Conservation (phyloP, 2,113 vertebrate genomes). For the Gadus chalcogrammus region DNA sequence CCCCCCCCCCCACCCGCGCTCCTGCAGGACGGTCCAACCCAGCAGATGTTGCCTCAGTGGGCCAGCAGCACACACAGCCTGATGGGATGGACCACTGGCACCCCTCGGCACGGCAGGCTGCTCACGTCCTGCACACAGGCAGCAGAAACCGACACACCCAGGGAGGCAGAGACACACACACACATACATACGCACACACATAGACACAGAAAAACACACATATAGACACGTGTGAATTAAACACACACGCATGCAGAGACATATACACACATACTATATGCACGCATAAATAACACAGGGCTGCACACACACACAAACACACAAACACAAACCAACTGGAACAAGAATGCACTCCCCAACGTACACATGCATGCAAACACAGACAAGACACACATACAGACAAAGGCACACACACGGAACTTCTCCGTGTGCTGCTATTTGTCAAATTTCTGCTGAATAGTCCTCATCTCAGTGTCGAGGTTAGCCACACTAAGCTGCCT, state of each 20-base stretch:
- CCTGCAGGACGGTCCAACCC: slow-evolving; percentile 62
- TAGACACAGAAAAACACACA: not conserved
- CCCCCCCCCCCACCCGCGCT: slow-evolving; percentile 56
- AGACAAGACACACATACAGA: slow-evolving; percentile 2
- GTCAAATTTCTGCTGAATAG: slow-evolving; percentile 59
- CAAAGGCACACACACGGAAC: slow-evolving; percentile 7
- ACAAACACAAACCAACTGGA: not conserved
- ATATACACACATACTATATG: slow-evolving; percentile 7
- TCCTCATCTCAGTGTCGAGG: slow-evolving; percentile 28
- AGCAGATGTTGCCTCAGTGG: slow-evolving; percentile 74
- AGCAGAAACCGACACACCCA: not conserved
- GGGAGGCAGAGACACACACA: slow-evolving; percentile 1
- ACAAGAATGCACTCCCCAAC: too few species aligned
- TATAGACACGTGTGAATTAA: too few species aligned
- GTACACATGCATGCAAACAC: slow-evolving; percentile 7
- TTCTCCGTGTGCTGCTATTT: slow-evolving; percentile 43
- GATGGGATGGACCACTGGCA: slow-evolving; percentile 54
- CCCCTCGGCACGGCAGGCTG: slow-evolving; percentile 60
- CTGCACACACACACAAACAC: slow-evolving; percentile 32
- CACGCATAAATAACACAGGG: not conserved
- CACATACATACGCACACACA: slow-evolving; percentile 3
- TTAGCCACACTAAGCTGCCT: slow-evolving; percentile 27
- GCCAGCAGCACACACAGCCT: slow-evolving; percentile 64
- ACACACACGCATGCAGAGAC: too few species aligned
- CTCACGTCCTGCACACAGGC: slow-evolving; percentile 35